A percentile compares a stretch with the other conserved stretches of the same genome.
Conservation (phyloP, 2,888 invertebrate genomes). For the Chromoteleia sp. region DNA sequence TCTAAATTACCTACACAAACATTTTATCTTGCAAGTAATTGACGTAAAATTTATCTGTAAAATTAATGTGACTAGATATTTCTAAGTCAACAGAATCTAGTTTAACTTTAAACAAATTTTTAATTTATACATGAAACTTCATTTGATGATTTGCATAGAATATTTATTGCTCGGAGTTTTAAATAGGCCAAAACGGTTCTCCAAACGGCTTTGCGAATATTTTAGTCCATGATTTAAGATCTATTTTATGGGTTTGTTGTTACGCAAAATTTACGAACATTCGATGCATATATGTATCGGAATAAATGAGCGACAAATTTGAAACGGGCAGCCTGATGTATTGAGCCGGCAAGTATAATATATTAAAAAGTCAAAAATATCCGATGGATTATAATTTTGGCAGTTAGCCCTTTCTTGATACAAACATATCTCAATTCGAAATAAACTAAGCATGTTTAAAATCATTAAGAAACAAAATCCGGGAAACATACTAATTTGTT, state of each 20-base stretch:
- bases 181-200: constrained; percentile 28
- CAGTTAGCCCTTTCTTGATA: constrained; percentile 21
- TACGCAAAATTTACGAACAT: constrained; percentile 23
- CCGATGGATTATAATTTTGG: constrained; percentile 54
- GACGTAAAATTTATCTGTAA: constrained; percentile 7
- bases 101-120: constrained; percentile 24
- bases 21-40: constrained; percentile 5
- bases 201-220: constrained; percentile 7
- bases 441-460: constrained; percentile 32
- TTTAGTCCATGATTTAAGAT: constrained; percentile 29
- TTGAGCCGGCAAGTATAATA: constrained; percentile 5
- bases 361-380: constrained; percentile 55
- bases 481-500: background rate
- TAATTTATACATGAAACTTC: constrained; percentile 17
- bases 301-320: constrained; percentile 52
- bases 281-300: constrained; percentile 17
- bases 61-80: constrained; percentile 34
- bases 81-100: constrained; percentile 9
- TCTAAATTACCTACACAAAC: background rate
- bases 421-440: constrained; percentile 35
- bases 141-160: constrained; percentile 29
- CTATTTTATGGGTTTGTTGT: constrained; percentile 43
- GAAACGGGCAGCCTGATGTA: constrained; percentile 29
- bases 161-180: constrained; percentile 28
- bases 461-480: constrained; percentile 17